These are phyloP conservation scores for Drosophila pectinifera DNA, from an alignment of 1,140 invertebrate genomes.

Conservation along the genomic window DNA sequence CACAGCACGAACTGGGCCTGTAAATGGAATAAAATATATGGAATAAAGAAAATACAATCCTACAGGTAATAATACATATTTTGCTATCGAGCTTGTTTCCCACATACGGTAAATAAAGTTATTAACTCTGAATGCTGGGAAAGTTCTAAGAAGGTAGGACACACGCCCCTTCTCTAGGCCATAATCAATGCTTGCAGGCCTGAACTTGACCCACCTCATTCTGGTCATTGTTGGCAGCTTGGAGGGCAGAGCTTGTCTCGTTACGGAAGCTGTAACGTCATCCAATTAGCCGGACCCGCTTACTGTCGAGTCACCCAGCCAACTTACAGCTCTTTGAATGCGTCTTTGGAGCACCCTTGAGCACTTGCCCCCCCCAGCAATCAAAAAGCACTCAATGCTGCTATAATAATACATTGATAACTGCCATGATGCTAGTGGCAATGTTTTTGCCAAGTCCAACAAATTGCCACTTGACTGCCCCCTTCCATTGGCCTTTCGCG, in stretches of 20 bases:
- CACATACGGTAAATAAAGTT: neutral
- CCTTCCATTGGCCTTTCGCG: slow-evolving; percentile 65
- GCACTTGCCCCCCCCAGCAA: slow-evolving; percentile 37
- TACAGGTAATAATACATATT: slow-evolving; percentile 12
- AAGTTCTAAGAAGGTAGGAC: slow-evolving; percentile 15
- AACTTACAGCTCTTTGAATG: slow-evolving; percentile 48
- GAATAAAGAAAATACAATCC: slow-evolving; percentile 39
- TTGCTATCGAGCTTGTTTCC: neutral
- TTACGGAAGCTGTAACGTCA: slow-evolving; percentile 62
- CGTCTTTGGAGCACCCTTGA: slow-evolving; percentile 59
- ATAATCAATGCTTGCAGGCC: slow-evolving; percentile 4
- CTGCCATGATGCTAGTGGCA: slow-evolving; percentile 14
- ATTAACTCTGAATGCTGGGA: slow-evolving; percentile 41
- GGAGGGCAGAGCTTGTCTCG: slow-evolving; percentile 43
- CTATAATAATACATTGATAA: slow-evolving; percentile 22
- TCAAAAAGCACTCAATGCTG: slow-evolving; percentile 57
- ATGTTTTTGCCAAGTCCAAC: slow-evolving; percentile 31
- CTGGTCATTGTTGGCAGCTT: slow-evolving; percentile 23
- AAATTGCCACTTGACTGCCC: slow-evolving; percentile 56
- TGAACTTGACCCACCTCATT: slow-evolving; percentile 37
- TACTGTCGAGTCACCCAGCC: slow-evolving; percentile 31
- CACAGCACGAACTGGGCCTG: slow-evolving; percentile 92
- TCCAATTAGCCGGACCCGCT: slow-evolving; percentile 39
- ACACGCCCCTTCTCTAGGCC: slow-evolving; percentile 3
- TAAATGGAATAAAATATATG: slow-evolving; percentile 49